Conservation (phyloP, 1,140 invertebrate species). For the Zaprionus inermis region DNA sequence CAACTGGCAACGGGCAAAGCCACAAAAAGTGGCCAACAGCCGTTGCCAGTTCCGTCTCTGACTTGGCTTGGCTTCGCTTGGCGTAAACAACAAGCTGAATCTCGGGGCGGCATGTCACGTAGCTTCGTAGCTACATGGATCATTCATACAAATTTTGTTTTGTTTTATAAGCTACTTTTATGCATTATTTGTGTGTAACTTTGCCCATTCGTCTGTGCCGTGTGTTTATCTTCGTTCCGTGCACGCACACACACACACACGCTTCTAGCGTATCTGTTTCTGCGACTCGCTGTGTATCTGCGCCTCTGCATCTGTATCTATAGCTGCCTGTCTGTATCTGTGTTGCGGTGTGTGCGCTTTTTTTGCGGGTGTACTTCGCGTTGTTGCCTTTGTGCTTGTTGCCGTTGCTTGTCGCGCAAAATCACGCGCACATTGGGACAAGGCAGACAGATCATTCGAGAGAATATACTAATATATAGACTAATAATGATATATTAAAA, state of each 20-base stretch:
- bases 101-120: constrained; percentile 79
- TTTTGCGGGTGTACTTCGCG: background rate
- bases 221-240: constrained; percentile 31
- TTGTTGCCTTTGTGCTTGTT: background rate
- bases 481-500: no score
- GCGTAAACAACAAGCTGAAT: constrained; percentile 71
- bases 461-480: no score
- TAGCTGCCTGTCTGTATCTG: constrained; percentile 27
- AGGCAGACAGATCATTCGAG: no score
- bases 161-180: constrained; percentile 81
- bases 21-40: constrained; percentile 63
- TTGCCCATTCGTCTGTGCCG: constrained; percentile 39
- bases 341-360: background rate
- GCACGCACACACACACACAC: constrained; percentile 10
- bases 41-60: background rate
- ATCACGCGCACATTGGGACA: background rate
- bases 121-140: constrained; percentile 77
- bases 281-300: constrained; percentile 4
- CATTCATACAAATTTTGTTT: constrained; percentile 83
- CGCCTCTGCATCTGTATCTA: constrained; percentile 21
- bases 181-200: constrained; percentile 82
- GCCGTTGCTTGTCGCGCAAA: background rate
- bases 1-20: constrained; percentile 45
- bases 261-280: constrained; percentile 17
- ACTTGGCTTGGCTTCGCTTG: constrained; percentile 11